Conservation (phyloP, 1,140 invertebrate species). For the Bombus haemorrhoidalis region DNA sequence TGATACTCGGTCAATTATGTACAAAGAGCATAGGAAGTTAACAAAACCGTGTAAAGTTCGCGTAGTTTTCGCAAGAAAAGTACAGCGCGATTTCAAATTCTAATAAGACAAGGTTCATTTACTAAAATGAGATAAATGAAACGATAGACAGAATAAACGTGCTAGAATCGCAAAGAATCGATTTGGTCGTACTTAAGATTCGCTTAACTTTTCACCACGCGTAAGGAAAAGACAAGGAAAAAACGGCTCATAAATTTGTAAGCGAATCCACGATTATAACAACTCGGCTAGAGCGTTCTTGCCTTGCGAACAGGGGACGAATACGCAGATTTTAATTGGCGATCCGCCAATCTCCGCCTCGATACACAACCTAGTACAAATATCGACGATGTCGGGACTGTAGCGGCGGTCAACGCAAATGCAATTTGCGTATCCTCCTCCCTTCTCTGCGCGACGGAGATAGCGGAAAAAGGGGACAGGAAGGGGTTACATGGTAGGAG, state of each 20-base stretch:
- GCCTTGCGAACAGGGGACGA: constrained; percentile 17
- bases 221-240: neutral
- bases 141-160: too few species aligned
- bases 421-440: constrained; percentile 66
- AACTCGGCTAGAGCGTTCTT: constrained; percentile 9
- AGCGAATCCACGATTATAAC: constrained; percentile 12
- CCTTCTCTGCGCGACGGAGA: constrained; percentile 2
- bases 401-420: constrained; percentile 61
- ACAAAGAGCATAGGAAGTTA: too few species aligned
- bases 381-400: constrained; percentile 59
- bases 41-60: too few species aligned
- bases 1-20: too few species aligned
- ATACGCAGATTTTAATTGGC: constrained; percentile 69
- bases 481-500: neutral
- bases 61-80: neutral
- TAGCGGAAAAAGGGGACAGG: neutral
- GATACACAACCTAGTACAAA: constrained; percentile 67
- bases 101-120: too few species aligned
- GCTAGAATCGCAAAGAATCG: neutral
- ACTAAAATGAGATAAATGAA: too few species aligned
- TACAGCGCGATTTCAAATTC: neutral
- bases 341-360: constrained; percentile 62
- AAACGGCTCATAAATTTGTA: neutral
- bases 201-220: neutral
- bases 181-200: neutral